Base-by-base conservation (phyloP, 2,888 invertebrate genomes). In the Cataglyphis livida region DNA sequence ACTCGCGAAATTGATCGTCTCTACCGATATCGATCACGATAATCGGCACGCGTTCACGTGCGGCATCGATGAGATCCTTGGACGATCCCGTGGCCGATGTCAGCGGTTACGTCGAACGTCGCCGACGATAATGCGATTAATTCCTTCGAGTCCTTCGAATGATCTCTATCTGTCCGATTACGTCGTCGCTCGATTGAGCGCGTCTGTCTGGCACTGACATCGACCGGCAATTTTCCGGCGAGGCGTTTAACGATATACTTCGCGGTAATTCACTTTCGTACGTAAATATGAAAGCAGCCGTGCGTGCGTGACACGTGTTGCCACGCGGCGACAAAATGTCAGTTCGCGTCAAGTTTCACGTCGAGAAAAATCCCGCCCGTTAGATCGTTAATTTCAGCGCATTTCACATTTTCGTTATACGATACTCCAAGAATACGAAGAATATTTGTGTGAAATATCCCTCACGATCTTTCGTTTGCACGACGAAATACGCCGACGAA, bases 21-120 rank as follows among this genome's bases (percentile, higher is more conserved):
- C 32, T 32, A 28, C 32, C 18, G 41, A 41, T 12, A n/a, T 28
- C 59, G 73, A 73, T 73, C 73, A 59, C 57, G 25, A 5, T 15
- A 35, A 70, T 0, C 35, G 15, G 15, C 1, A 18, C 25, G 35
- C 54, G 38, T 9, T 15, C 15, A 15, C 38, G 57, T 1, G 6
- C 38, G 12, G 28, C 25, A 57, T 57, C 71, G 38, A 59, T 25
- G 3, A 3, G 15, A 12, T 38, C 12, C 28, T 28, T 12, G 6
- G 25, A 35, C 57, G 32, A 32, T 32, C 32, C 32, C 6, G 28
- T 71, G 57, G 25, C 0, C 21, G 9, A 38, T 35, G 32, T 32
- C 6, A 6, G 32, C 32, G 32, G 32, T 32, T 32, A 32, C 32
- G 32, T 32, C 5, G 10, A 9, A 7, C 32, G 15, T 3, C 70